phyloP scores from a whole-genome alignment of 2,113 vertebrate species.

The Sebastes fasciatus region DNA sequence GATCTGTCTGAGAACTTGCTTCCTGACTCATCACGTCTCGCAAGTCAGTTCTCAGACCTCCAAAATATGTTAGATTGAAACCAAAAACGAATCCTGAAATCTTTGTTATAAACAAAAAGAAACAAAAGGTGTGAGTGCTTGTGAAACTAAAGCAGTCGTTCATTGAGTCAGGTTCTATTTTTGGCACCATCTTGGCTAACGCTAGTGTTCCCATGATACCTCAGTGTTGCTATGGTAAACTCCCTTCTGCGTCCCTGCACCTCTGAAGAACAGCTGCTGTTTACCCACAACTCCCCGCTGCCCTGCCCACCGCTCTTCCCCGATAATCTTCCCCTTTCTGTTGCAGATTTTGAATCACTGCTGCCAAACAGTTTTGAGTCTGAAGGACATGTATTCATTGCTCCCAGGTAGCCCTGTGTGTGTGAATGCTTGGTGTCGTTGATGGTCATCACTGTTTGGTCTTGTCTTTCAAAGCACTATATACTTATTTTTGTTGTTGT shows the following conservation, averaged over 20 bases:
- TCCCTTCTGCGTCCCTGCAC: conserved; percentile 83
- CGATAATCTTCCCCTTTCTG: conserved; percentile 98
- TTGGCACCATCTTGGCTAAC: conserved; percentile 94
- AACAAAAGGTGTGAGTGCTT: conserved; percentile 66
- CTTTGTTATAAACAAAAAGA: conserved; percentile 23
- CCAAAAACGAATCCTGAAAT: conserved; percentile 38
- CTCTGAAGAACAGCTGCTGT: conserved; percentile 85
- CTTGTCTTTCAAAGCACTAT: conserved; percentile 34
- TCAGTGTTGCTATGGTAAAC: conserved; percentile 86
- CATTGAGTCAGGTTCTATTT: conserved; percentile 73
- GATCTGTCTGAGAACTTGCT: conserved; percentile 82
- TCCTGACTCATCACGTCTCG: conserved; percentile 59
- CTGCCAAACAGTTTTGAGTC: conserved; percentile 99
- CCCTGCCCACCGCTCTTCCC: conserved; percentile 81
- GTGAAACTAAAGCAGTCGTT: conserved; percentile 58
- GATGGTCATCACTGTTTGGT: conserved; percentile 53
- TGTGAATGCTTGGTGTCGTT: conserved; percentile 80
- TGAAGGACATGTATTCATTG: conserved; percentile 99
- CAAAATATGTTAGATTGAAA: conserved; percentile 51
- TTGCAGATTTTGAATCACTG: conserved; percentile 99
- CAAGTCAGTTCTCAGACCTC: conserved; percentile 85
- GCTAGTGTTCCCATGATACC: conserved; percentile 84
- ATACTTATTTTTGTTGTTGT: background rate
- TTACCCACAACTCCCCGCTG: conserved; percentile 77
- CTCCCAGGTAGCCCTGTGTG: conserved; percentile 98